Evolutionary conservation across 2,797 vertebrate species (phyloP).

Genomic region (Eospalax fontanierii): DNA sequence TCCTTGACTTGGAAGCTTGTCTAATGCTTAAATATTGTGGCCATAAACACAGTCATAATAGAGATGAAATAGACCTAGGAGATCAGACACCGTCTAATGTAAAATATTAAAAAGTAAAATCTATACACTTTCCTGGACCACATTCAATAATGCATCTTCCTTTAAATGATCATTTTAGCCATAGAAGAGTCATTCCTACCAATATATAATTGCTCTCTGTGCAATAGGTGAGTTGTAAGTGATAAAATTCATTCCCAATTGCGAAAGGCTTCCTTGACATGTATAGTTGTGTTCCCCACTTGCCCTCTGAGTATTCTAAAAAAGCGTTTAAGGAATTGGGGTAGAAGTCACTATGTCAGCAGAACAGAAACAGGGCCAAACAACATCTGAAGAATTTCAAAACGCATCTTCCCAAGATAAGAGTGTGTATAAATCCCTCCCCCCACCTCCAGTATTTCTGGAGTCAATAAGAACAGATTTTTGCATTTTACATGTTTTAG

Average conservation of each 20-base stretch:
- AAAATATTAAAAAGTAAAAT: slow-evolving; percentile 87
- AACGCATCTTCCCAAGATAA: slow-evolving; percentile 55
- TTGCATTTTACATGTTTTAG: slow-evolving; percentile 60
- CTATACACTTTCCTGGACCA: slow-evolving; percentile 74
- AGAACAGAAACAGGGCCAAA: slow-evolving; percentile 75
- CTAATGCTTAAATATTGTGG: slow-evolving; percentile 83
- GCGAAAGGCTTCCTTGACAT: slow-evolving; percentile 49
- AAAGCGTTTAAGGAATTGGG: slow-evolving; percentile 43
- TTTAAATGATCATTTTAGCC: slow-evolving; percentile 80
- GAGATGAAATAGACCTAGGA: slow-evolving; percentile 84
- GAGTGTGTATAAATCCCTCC: slow-evolving; percentile 22
- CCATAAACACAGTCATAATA: slow-evolving; percentile 84
- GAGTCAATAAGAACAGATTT: slow-evolving; percentile 46
- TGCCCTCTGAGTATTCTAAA: slow-evolving; percentile 49
- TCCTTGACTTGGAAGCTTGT: slow-evolving; percentile 75
- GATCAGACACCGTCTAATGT: slow-evolving; percentile 80
- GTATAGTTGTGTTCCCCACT: not conserved
- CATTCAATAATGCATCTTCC: slow-evolving; percentile 79
- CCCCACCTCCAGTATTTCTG: not conserved
- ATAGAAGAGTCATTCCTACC: slow-evolving; percentile 59
- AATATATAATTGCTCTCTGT: slow-evolving; percentile 67
- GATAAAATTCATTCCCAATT: slow-evolving; percentile 63
- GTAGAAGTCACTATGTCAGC: slow-evolving; percentile 58
- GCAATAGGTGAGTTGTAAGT: slow-evolving; percentile 70
- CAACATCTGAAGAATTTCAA: slow-evolving; percentile 57